These are phyloP conservation scores for Lates calcarifer DNA, from an alignment of 2,113 vertebrate species.

Conservation along the genomic window DNA sequence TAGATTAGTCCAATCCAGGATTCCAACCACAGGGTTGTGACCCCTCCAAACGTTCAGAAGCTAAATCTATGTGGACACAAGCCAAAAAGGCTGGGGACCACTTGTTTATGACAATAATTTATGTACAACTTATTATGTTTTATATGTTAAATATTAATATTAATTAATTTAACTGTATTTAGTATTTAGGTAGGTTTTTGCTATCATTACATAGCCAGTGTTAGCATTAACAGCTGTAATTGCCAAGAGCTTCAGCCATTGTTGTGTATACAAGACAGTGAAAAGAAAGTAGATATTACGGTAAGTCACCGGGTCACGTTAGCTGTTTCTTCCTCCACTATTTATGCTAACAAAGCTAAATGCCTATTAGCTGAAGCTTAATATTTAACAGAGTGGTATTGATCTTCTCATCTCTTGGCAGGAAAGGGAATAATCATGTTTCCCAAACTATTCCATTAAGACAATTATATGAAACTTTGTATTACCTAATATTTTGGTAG, in stretches of 20 bases:
- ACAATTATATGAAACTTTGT: slow-evolving; percentile 9
- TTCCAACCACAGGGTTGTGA: not conserved
- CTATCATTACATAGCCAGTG: no score
- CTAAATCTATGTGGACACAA: not conserved
- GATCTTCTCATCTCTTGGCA: not conserved
- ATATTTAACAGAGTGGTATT: not conserved
- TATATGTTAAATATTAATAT: not conserved
- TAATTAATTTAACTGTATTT: no score
- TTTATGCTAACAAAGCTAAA: not conserved
- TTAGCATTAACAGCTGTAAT: no score
- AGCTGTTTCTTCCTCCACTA: no score
- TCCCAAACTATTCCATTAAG: not conserved
- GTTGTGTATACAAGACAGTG: no score
- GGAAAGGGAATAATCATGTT: slow-evolving; percentile 4
- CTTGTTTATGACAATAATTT: not conserved
- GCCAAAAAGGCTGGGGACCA: not conserved
- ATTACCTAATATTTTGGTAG: slow-evolving; percentile 33
- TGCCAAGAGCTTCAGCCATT: no score
- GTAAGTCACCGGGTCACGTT: no score
- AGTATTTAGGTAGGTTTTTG: no score
- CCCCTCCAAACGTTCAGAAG: not conserved
- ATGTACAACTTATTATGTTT: not conserved
- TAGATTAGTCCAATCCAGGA: not conserved
- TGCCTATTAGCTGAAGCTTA: no score
- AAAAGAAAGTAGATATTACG: no score